phyloP scores from a whole-genome alignment of 2,888 invertebrate genomes.

The Morpho helenor region DNA sequence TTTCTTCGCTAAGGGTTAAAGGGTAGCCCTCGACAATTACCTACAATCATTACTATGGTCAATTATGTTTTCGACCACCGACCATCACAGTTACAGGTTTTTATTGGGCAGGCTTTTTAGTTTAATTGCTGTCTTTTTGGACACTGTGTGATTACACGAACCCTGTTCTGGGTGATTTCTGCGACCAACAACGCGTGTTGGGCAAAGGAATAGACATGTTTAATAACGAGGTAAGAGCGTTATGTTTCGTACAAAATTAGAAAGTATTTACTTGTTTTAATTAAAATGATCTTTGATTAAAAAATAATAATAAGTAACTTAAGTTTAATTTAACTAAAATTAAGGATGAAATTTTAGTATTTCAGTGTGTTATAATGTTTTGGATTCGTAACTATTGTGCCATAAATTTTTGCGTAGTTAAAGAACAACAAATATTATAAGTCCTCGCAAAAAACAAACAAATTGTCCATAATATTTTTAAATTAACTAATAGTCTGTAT shows the following conservation, averaged over 20 bases:
- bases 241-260: not conserved
- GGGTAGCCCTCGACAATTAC: constrained; percentile 68
- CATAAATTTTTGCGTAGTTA: too few relatives aligned
- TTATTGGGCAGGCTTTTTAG: constrained; percentile 71
- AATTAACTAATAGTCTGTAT: too few relatives aligned
- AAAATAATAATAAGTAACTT: too few relatives aligned
- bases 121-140: constrained; percentile 61
- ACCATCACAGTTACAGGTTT: constrained; percentile 68
- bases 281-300: too few relatives aligned
- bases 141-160: constrained; percentile 33
- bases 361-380: too few relatives aligned
- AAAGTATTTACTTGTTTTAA: constrained; percentile 1
- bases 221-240: constrained; percentile 4
- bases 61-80: constrained; percentile 66
- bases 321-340: too few relatives aligned
- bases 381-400: too few relatives aligned
- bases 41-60: constrained; percentile 74
- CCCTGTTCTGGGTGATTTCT: constrained; percentile 44
- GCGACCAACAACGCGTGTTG: constrained; percentile 22
- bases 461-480: too few relatives aligned
- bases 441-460: too few relatives aligned
- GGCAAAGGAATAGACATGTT: constrained; percentile 10
- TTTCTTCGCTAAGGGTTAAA: constrained; percentile 65
- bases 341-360: too few relatives aligned
- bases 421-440: too few relatives aligned